phyloP scores from a whole-genome alignment of 2,113 vertebrate genomes.

The Petrocephalus microphthalmus region DNA sequence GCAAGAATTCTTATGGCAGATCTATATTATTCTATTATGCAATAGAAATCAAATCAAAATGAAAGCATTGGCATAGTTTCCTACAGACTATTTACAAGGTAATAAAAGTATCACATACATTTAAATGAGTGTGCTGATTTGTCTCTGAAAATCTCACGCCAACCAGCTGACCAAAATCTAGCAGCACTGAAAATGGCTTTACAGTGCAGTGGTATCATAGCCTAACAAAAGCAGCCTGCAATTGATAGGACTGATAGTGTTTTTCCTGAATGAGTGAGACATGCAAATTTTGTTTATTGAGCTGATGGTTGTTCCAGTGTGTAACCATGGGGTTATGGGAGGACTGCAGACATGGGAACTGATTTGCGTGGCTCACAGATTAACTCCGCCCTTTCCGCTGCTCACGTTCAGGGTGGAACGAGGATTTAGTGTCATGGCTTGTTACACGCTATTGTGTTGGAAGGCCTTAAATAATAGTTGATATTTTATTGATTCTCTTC shows the following conservation, averaged over 20 bases:
- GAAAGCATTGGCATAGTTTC: too few relatives aligned
- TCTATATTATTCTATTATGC: too few relatives aligned
- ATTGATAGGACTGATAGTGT: background rate
- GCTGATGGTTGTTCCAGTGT: background rate
- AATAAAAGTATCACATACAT: too few relatives aligned
- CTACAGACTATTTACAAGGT: too few relatives aligned
- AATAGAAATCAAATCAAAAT: too few relatives aligned
- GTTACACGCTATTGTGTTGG: background rate
- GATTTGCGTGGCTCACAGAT: background rate
- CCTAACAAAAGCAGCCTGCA: background rate
- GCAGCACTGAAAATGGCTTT: background rate
- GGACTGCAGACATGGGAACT: background rate
- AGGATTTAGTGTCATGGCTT: background rate
- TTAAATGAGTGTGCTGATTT: too few relatives aligned
- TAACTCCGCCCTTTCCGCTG: background rate
- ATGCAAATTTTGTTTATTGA: background rate
- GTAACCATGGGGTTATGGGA: background rate
- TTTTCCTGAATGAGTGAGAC: background rate
- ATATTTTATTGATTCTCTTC: too few relatives aligned
- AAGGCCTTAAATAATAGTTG: too few relatives aligned
- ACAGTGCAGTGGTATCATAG: background rate
- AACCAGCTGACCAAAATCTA: too few relatives aligned
- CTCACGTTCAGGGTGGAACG: background rate
- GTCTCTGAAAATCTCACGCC: too few relatives aligned
- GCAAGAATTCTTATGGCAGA: too few relatives aligned